phyloP scores from a whole-genome alignment of 2,113 vertebrate species.

The Turdus rufiventris region DNA sequence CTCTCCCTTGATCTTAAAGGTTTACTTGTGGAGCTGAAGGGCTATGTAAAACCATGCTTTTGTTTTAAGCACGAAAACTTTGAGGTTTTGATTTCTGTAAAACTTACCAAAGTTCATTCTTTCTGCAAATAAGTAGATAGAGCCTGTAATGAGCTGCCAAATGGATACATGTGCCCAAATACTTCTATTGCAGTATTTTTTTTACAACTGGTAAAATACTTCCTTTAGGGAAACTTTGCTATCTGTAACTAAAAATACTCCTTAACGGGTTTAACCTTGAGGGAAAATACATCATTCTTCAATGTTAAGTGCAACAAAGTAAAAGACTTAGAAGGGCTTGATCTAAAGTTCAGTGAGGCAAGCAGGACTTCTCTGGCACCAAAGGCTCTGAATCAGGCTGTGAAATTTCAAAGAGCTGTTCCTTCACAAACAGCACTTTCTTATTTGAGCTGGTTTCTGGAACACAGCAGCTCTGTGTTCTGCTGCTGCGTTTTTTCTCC shows the following conservation, averaged over 20 bases:
- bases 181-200: not conserved
- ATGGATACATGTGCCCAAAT: not conserved
- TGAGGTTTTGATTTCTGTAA: not conserved
- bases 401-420: slow-evolving; percentile 11
- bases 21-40: not conserved
- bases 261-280: not conserved
- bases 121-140: not conserved
- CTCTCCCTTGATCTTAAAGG: not conserved
- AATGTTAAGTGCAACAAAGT: not conserved
- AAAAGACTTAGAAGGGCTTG: not conserved
- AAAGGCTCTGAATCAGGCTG: not conserved
- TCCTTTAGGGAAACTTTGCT: not conserved
- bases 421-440: not conserved
- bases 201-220: not conserved
- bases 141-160: not conserved
- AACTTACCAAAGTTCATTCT: not conserved
- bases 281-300: not conserved
- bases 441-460: slow-evolving; percentile 6
- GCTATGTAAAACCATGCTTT: not conserved
- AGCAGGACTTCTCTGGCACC: not conserved
- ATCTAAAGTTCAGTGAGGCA: not conserved
- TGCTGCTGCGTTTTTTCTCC: not conserved
- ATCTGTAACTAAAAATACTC: slow-evolving; percentile 14
- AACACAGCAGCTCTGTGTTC: slow-evolving; percentile 44
- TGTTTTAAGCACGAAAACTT: not conserved